A percentile compares a stretch with the other conserved stretches of the same genome.
These are phyloP conservation scores for Melinaea menophilus DNA, from an alignment of 2,888 invertebrate species.

Conservation along the genomic window DNA sequence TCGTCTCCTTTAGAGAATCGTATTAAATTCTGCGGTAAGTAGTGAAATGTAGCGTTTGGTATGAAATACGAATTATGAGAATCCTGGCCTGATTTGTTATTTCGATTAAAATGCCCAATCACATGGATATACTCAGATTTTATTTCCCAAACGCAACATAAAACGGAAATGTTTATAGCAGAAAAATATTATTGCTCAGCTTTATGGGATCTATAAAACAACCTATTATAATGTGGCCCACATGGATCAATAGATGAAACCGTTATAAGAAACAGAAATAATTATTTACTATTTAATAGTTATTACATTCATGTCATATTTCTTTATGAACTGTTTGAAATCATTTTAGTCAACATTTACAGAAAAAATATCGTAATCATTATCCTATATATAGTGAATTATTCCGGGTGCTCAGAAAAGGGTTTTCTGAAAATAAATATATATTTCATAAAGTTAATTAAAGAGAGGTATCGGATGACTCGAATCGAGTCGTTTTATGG, in stretches of 20 bases:
- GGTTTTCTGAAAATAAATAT: too few species aligned
- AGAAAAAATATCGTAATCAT: too few species aligned
- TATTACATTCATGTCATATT: too few species aligned
- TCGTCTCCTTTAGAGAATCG: not conserved
- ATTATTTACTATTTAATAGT: too few species aligned
- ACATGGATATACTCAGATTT: not conserved
- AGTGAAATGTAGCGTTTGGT: not conserved
- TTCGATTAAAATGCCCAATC: constrained; percentile 6
- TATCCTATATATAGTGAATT: too few species aligned
- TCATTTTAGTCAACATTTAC: too few species aligned
- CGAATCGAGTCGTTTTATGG: too few species aligned
- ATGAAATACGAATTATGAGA: not conserved
- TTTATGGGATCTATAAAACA: not conserved
- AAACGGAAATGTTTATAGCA: not conserved
- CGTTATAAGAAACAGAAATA: not conserved
- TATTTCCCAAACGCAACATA: constrained; percentile 4
- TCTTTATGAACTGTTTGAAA: too few species aligned
- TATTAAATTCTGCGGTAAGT: not conserved
- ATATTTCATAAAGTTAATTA: too few species aligned
- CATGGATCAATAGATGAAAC: not conserved
- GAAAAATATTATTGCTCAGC: not conserved
- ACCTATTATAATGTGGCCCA: not conserved
- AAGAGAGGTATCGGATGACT: too few species aligned
- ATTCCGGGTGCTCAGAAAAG: too few species aligned
- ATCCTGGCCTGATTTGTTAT: not conserved